phyloP scores from a whole-genome alignment of 2,113 vertebrate species.

The Cephalopholis sonnerati region DNA sequence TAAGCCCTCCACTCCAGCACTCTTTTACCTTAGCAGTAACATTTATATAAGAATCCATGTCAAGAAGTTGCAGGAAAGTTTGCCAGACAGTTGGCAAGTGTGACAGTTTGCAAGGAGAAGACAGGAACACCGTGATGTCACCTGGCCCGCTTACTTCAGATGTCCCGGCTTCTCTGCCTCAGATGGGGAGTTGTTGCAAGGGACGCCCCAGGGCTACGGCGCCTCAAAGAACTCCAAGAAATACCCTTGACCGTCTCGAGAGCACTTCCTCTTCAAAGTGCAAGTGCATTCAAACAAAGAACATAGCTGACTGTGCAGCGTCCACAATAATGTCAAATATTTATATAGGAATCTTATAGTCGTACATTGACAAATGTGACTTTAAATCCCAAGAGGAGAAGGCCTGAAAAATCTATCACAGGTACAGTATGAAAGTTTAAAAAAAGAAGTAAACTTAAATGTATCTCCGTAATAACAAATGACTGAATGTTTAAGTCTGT shows the following conservation, averaged over 20 bases:
- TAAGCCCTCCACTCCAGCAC: background rate
- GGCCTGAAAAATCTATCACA: background rate
- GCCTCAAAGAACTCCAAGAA: constrained; percentile 70
- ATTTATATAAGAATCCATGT: constrained; percentile 49
- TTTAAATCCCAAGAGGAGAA: constrained; percentile 5
- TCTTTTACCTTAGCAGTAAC: constrained; percentile 10
- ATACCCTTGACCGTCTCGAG: constrained; percentile 67
- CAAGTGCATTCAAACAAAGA: constrained; percentile 67
- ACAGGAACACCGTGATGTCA: constrained; percentile 69
- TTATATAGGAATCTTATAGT: background rate
- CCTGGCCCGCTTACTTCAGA: constrained; percentile 57
- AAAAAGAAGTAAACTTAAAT: background rate
- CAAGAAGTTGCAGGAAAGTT: constrained; percentile 67
- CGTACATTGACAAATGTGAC: constrained; percentile 11
- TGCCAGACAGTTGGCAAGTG: constrained; percentile 39
- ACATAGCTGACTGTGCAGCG: constrained; percentile 46
- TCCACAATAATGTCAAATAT: constrained; percentile 36
- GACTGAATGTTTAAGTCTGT: background rate
- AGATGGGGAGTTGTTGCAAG: constrained; percentile 72
- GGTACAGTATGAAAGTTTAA: background rate
- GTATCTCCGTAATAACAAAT: background rate
- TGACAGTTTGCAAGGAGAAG: constrained; percentile 60
- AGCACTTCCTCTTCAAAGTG: constrained; percentile 68
- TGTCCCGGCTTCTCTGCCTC: constrained; percentile 60
- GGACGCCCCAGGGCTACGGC: constrained; percentile 69